Evolutionary conservation across 2,888 invertebrate species (phyloP).

Genomic region (Oegoconia quadripuncta): DNA sequence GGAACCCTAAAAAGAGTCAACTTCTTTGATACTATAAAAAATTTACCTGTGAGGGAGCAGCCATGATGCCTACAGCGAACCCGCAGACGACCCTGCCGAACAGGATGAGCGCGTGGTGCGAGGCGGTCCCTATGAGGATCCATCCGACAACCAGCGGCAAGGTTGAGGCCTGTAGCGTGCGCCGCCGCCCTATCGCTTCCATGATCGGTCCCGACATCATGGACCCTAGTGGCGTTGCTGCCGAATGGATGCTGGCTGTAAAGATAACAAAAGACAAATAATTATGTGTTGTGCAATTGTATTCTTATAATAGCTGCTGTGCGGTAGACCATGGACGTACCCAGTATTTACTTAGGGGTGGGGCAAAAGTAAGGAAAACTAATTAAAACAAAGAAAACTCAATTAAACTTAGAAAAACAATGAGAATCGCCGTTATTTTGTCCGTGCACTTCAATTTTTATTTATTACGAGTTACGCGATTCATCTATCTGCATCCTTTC

Average conservation of each 20-base stretch:
- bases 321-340: not conserved
- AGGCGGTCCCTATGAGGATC: slow-evolving; percentile 81
- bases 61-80: slow-evolving; percentile 85
- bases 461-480: too few species aligned
- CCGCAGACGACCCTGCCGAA: slow-evolving; percentile 84
- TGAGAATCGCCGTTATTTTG: too few species aligned
- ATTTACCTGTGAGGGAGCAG: slow-evolving; percentile 85
- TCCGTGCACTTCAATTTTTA: too few species aligned
- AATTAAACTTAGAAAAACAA: too few species aligned
- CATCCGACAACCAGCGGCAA: slow-evolving; percentile 84
- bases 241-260: slow-evolving; percentile 87
- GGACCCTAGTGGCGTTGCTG: slow-evolving; percentile 87
- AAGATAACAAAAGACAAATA: slow-evolving; percentile 13
- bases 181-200: slow-evolving; percentile 83
- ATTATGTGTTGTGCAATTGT: not conserved
- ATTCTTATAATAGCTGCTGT: not conserved
- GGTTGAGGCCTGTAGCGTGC: slow-evolving; percentile 81
- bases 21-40: too few species aligned
- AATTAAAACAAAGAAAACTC: too few species aligned
- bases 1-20: too few species aligned
- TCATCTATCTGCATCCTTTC: too few species aligned
- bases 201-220: slow-evolving; percentile 85
- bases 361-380: too few species aligned
- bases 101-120: slow-evolving; percentile 78
- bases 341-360: not conserved